Conservation (phyloP, 2,113 vertebrate genomes). For the Sigmodon hispidus region DNA sequence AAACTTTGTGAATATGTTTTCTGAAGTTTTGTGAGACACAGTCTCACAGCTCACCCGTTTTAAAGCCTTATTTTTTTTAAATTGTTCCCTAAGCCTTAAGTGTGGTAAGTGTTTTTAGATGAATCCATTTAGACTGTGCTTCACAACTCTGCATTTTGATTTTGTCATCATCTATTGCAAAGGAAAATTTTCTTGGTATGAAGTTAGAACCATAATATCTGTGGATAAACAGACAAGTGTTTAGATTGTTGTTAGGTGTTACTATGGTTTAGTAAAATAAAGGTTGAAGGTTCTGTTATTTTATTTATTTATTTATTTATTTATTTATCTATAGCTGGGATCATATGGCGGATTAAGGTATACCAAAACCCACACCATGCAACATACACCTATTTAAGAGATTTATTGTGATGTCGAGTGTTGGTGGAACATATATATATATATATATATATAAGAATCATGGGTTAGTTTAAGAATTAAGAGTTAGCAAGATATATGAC, state of each 20-base stretch:
- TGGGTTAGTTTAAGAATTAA: no score
- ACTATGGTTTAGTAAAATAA: not conserved
- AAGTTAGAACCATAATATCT: not conserved
- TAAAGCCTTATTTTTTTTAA: not conserved
- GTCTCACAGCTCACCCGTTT: not conserved
- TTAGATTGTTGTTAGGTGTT: not conserved
- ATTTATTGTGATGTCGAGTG: no score
- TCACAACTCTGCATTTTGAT: not conserved
- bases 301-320: no score
- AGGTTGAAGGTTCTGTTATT: not conserved
- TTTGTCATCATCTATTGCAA: not conserved
- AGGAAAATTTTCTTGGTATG: not conserved
- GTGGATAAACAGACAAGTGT: not conserved
- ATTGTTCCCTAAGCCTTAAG: not conserved
- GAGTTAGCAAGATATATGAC: no score
- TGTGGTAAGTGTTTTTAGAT: not conserved
- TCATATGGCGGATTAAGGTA: no score
- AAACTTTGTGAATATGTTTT: not conserved
- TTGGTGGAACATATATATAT: no score
- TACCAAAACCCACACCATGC: no score
- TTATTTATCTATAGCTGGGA: no score
- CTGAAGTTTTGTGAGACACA: not conserved
- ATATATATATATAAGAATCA: no score
- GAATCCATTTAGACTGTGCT: not conserved
- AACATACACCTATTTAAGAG: no score